Percentiles rank a stretch among this genome's conserved stretches.
These are phyloP conservation scores for Trachelipus rathkii DNA, from an alignment of 1,140 invertebrate species.

Conservation along the genomic window DNA sequence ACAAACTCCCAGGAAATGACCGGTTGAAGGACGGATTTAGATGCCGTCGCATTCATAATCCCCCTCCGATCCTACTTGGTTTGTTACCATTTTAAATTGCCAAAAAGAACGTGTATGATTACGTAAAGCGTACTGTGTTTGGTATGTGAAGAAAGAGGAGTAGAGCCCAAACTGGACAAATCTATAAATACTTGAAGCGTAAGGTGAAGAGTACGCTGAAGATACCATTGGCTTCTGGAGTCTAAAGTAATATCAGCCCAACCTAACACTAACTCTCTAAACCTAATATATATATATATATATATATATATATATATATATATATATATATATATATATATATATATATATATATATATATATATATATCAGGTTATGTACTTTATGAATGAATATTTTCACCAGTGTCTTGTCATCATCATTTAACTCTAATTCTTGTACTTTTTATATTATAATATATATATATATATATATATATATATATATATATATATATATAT, in stretches of 20 bases:
- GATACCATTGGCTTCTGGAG: not conserved
- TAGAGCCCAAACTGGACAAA: not conserved
- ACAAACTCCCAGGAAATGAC: too few relatives aligned
- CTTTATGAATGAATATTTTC: not conserved
- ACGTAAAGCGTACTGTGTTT: too few relatives aligned
- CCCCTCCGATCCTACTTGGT: too few relatives aligned
- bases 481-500: constrained; percentile 12
- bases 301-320: constrained; percentile 17
- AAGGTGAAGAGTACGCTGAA: not conserved
- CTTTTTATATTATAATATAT: not conserved
- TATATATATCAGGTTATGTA: constrained; percentile 18
- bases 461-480: not conserved
- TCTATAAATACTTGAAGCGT: not conserved
- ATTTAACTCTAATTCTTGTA: too few relatives aligned
- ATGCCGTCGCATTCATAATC: too few relatives aligned
- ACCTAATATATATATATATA: constrained; percentile 16
- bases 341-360: constrained; percentile 19
- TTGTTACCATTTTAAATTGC: too few relatives aligned
- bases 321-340: constrained; percentile 14
- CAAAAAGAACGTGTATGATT: too few relatives aligned
- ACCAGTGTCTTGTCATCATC: too few relatives aligned
- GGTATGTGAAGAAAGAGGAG: too few relatives aligned
- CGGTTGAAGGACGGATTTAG: too few relatives aligned
- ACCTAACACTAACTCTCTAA: not conserved
- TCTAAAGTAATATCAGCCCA: not conserved